Conservation (phyloP, 2,113 vertebrate genomes). For the Takifugu flavidus region DNA sequence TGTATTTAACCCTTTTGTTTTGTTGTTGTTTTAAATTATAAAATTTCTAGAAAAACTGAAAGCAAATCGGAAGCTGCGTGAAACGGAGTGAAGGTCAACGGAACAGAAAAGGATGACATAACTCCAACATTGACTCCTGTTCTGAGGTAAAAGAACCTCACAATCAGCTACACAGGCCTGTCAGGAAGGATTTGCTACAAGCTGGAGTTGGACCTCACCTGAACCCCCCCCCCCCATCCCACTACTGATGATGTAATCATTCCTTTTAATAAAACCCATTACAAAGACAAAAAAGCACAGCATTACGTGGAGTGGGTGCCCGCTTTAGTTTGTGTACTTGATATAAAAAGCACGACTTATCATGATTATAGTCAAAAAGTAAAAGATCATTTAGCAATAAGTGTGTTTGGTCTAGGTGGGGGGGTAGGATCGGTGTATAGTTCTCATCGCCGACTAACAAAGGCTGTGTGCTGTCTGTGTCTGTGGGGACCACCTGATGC, state of each 20-base stretch:
- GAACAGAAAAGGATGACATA: not conserved
- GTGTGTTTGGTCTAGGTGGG: not conserved
- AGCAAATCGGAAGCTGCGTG: conserved; percentile 1
- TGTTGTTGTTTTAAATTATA: too few relatives aligned
- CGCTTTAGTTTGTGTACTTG: too few relatives aligned
- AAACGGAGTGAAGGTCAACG: conserved; percentile 13
- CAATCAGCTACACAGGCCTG: conserved; percentile 8
- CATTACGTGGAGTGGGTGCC: too few relatives aligned
- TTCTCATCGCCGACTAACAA: too few relatives aligned
- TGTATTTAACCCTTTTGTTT: not conserved
- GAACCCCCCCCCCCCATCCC: not conserved
- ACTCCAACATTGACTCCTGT: not conserved
- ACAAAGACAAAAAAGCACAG: too few relatives aligned
- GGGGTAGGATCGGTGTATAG: not conserved
- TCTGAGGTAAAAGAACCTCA: conserved; percentile 9
- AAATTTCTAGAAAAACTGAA: not conserved
- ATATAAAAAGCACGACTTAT: too few relatives aligned
- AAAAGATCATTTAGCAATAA: not conserved
- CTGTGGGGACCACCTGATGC: too few relatives aligned
- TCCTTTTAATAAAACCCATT: too few relatives aligned
- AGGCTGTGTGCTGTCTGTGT: too few relatives aligned
- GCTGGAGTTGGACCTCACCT: conserved; percentile 7
- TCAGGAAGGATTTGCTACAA: conserved; percentile 22
- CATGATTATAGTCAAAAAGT: not conserved
- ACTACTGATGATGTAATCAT: too few relatives aligned